These are phyloP conservation scores for Cylloceria caligata DNA, from an alignment of 2,888 invertebrate species.

Conservation along the genomic window DNA sequence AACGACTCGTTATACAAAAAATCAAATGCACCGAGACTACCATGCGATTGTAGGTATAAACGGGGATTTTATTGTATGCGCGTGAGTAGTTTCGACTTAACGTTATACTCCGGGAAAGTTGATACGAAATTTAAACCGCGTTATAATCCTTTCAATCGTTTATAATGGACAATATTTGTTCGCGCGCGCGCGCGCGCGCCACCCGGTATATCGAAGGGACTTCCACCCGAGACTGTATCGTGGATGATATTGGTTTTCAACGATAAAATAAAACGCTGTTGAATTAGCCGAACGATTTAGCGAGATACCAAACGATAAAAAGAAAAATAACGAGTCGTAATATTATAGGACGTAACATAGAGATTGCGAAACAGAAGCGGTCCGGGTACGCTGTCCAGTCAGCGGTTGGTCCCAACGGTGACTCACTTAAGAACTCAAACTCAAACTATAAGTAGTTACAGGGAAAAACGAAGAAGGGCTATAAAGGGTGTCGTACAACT, in stretches of 20 bases:
- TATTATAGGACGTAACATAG: conserved; percentile 16
- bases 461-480: conserved; percentile 25
- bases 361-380: conserved; percentile 31
- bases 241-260: not conserved
- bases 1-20: not conserved
- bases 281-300: not conserved
- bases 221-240: conserved; percentile 37
- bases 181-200: conserved; percentile 25
- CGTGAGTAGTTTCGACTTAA: conserved; percentile 9
- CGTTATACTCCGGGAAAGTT: conserved; percentile 14
- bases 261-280: not conserved
- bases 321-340: not conserved
- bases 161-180: conserved; percentile 52
- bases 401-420: conserved; percentile 62
- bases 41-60: conserved; percentile 35
- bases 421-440: conserved; percentile 51
- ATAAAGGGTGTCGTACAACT: not conserved
- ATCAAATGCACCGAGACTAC: conserved; percentile 33
- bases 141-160: conserved; percentile 38
- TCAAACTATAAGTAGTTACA: conserved; percentile 34
- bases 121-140: conserved; percentile 47
- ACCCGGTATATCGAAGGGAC: conserved; percentile 31
- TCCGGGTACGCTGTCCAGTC: conserved; percentile 47
- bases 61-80: conserved; percentile 23
- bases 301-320: too few relatives aligned